Evolutionary conservation across 2,113 vertebrate genomes (phyloP), one percentile per base, ranked within the genome.

Genomic region (Plotosus lineatus): DNA sequence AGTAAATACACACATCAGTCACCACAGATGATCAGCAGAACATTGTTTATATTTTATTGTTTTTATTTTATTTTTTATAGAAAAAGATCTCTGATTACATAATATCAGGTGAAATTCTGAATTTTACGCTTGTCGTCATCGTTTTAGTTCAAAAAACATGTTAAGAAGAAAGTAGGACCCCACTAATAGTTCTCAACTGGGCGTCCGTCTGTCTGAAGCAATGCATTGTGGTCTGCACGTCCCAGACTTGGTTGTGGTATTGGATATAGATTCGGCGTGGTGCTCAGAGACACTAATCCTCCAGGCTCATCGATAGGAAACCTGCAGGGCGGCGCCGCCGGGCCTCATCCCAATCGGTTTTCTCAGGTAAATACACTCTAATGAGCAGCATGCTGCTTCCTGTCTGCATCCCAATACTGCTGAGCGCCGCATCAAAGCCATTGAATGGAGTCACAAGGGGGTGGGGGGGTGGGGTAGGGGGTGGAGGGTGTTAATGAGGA

Each of bases 341-440:
- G 50, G 80, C 68, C 50, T 51, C 42, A 17, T 79, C 66, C 40
- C 26, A 21, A 79, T 56, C 74, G 90, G 93, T 89, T 90, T 91
- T 95, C 92, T 92, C 91, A 91, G 90, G 92, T 95, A 95, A 98
- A 96, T 92, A 95, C 92, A 89, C 92, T 89, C 94, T 98, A 97
- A 98, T 96, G 96, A 94, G 91, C 92, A 92, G 91, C 92, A 91
- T 92, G 88, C 80, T 82, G 85, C 88, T 80, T 58, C 69, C 84
- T 26, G 88, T 91, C 91, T 93, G 91, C 92, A 94, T 92, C 92
- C 92, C 82, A 80, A 63, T 90, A 88, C 86, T 83, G 85, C 89
- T 90, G 71, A 51, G 33, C 36, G 23, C 38, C 10, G 58, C 55
- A 51, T 68, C 60, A 66, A 31, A 81, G 48, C 21, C 78, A 72